These are phyloP conservation scores for Daboia siamensis DNA, from an alignment of 2,113 vertebrate genomes.

Conservation along the genomic window DNA sequence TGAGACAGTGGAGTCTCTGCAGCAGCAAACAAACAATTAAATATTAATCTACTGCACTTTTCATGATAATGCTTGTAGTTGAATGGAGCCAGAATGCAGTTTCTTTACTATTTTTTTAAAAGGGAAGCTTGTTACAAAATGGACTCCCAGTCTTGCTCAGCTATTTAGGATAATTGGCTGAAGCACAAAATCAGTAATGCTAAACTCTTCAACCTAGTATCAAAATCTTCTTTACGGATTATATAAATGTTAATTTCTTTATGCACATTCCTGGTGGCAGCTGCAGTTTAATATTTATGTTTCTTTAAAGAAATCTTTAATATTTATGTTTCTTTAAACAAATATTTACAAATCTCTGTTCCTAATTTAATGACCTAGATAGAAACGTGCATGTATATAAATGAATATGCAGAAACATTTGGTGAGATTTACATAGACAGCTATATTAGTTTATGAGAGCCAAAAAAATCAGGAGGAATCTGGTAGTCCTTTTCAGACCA, in stretches of 20 bases:
- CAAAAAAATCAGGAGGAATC: background rate
- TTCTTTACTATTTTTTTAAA: background rate
- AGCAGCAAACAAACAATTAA: background rate
- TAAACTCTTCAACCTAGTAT: background rate
- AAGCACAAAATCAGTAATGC: background rate
- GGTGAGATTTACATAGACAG: background rate
- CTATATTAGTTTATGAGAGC: background rate
- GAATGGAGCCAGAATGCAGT: background rate
- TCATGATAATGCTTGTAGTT: background rate
- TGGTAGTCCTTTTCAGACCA: background rate
- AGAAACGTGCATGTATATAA: background rate
- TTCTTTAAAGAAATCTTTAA: background rate
- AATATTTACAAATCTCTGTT: background rate
- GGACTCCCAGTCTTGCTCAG: background rate
- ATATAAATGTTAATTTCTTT: background rate
- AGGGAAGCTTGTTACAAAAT: background rate
- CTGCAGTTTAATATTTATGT: background rate
- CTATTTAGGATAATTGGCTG: background rate
- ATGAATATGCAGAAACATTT: background rate
- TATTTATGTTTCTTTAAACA: background rate
- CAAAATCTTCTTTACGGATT: background rate
- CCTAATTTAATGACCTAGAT: background rate
- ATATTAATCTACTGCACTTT: slow-evolving; percentile 12
- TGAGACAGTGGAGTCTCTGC: rapidly evolving
- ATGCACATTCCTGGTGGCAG: rapidly evolving